Evolutionary conservation across 2,888 invertebrate species (phyloP), one percentile per base, ranked within the genome.

Genomic region (Chelonus formosanus): DNA sequence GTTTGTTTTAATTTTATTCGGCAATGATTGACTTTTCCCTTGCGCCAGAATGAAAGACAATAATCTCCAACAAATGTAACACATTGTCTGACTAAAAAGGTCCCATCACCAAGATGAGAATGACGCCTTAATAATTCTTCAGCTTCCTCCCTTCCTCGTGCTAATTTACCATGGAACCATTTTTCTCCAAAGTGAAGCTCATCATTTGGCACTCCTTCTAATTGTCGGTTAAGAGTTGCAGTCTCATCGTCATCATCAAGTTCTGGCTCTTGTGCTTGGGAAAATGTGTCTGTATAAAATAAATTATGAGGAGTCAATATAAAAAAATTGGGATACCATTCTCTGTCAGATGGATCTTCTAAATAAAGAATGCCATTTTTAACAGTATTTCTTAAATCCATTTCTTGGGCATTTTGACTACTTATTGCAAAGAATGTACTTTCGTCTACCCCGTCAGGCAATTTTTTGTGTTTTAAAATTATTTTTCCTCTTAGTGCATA

Each of bases 31-130:
- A 95, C 95, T 78, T 91, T 91, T 50, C 92, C 93, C 75, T 92
- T 91, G 8, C 96, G 88, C 96, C 95, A 95, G 85, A 98, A 97
- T 0, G 97, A 97, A 35, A 98, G 86, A 70, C 96, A 96, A 81
- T 96, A 97, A 84, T 97, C 97, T 0, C 97, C 97, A 0, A 97
- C 95, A 85, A 97, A 97, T 0, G 97, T 97, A 35, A 96, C 96
- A 80, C 97, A 96, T 75, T 96, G 95, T 40, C 97, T 87, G 0
- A 98, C 97, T 36, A 97, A 87, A 82, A 97, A 97, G 0, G 96
- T 95, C 0, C 96, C 97, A 80, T 96, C 95, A 0, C 96, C 96
- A 3, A 96, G 86, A 80, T 92, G 89, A 0, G 94, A 88, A 80
- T 95, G 94, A 4, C 89, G 88, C 63, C 89, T 87, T 6, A 97